A percentile compares a stretch with the other conserved stretches of the same genome.
Conservation (phyloP, 2,888 invertebrate species). For the Syritta pipiens region DNA sequence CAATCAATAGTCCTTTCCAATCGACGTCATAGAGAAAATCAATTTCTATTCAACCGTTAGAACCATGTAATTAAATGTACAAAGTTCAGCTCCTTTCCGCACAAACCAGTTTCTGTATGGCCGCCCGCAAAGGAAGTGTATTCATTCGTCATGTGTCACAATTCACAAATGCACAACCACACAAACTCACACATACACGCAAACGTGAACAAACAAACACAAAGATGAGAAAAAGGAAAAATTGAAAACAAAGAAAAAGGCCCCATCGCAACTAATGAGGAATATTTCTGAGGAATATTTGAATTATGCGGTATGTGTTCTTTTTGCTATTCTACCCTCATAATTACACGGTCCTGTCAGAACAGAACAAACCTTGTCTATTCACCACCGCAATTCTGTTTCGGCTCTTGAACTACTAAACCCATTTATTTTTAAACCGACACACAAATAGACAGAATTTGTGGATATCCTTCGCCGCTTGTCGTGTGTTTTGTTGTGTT, state of each 20-base stretch:
- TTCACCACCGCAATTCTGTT: constrained; percentile 6
- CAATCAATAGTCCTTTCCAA: constrained; percentile 9
- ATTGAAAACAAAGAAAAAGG: constrained; percentile 25
- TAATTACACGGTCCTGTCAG: constrained; percentile 44
- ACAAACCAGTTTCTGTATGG: constrained; percentile 6
- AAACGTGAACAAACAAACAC: too few relatives aligned
- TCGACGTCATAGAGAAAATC: constrained; percentile 8
- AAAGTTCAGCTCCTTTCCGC: constrained; percentile 1
- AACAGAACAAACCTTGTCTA: constrained; percentile 14
- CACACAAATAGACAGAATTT: too few relatives aligned
- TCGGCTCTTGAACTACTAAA: constrained; percentile 58
- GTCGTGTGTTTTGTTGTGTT: constrained; percentile 5
- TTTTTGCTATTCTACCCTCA: constrained; percentile 25
- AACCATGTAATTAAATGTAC: constrained; percentile 37
- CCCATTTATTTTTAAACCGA: constrained; percentile 39
- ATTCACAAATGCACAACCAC: too few relatives aligned
- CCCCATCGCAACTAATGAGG: constrained; percentile 46
- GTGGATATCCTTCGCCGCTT: constrained; percentile 20
- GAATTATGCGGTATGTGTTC: constrained; percentile 27
- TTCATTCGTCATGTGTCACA: constrained; percentile 47
- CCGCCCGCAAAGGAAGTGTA: constrained; percentile 1
- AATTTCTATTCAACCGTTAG: constrained; percentile 6
- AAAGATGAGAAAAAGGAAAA: constrained; percentile 40
- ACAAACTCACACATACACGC: too few relatives aligned
- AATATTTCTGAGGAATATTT: constrained; percentile 43